These are phyloP conservation scores for Apodemia duryi DNA, from an alignment of 2,888 invertebrate species.

Conservation along the genomic window DNA sequence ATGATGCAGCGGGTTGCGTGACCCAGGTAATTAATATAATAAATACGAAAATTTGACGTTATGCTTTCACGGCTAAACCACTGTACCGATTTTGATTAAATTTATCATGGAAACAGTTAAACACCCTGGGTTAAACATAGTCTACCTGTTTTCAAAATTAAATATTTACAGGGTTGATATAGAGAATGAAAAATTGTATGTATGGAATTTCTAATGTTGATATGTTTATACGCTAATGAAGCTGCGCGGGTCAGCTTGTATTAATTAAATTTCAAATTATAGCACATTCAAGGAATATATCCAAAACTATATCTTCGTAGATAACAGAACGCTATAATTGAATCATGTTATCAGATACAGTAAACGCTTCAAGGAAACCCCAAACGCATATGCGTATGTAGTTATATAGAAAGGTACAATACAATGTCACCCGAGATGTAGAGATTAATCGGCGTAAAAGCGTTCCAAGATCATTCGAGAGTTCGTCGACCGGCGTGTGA, in stretches of 20 bases:
- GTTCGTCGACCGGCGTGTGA: slow-evolving; percentile 78
- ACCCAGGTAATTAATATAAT: too few relatives aligned
- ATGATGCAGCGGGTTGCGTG: too few relatives aligned
- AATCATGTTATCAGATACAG: neutral
- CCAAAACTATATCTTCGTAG: neutral
- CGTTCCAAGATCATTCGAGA: slow-evolving; percentile 72
- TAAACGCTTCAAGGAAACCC: slow-evolving; percentile 3
- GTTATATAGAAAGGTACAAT: slow-evolving; percentile 23
- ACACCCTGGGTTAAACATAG: too few relatives aligned
- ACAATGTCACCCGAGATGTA: slow-evolving; percentile 45
- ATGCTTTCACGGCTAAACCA: too few relatives aligned
- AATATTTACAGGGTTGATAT: too few relatives aligned
- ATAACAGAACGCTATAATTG: neutral
- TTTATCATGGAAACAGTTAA: too few relatives aligned
- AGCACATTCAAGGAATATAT: neutral
- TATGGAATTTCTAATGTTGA: too few relatives aligned
- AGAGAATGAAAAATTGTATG: too few relatives aligned
- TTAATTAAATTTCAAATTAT: neutral
- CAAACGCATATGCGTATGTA: slow-evolving; percentile 19
- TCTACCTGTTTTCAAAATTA: too few relatives aligned
- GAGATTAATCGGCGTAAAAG: slow-evolving; percentile 72
- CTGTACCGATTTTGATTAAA: too few relatives aligned
- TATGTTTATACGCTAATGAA: too few relatives aligned
- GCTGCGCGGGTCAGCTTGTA: neutral
- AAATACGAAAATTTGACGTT: too few relatives aligned